Evolutionary conservation across 2,797 vertebrate species (phyloP).

Genomic region (Gymnocypris eckloni): DNA sequence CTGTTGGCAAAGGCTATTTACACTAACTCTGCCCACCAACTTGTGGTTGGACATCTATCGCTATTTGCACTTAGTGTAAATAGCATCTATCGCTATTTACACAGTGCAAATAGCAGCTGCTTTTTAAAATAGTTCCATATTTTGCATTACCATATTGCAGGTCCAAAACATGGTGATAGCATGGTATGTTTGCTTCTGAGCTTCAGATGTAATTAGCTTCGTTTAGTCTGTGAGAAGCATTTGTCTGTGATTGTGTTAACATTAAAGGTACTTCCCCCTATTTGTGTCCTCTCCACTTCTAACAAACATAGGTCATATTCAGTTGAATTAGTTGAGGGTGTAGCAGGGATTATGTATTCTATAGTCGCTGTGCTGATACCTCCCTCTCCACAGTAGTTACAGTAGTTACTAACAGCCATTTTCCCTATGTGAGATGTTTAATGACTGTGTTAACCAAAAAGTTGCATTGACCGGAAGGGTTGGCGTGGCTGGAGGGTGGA

Average conservation of each 20-base stretch:
- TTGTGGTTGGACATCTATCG: no score
- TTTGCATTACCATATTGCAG: neutral
- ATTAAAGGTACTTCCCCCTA: neutral
- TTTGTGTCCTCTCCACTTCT: neutral
- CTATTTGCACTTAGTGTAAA: no score
- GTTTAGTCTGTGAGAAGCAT: neutral
- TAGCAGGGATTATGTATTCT: conserved; percentile 23
- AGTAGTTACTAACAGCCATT: conserved; percentile 28
- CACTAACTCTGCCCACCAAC: no score
- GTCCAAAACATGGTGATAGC: neutral
- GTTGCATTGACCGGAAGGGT: conserved; percentile 20
- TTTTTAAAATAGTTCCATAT: neutral
- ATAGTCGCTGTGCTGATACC: neutral
- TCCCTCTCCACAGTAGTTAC: neutral
- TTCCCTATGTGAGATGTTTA: conserved; percentile 42
- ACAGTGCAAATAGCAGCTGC: no score
- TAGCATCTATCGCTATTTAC: no score
- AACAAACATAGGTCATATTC: conserved; percentile 18
- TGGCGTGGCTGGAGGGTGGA: conserved; percentile 9
- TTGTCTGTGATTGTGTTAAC: conserved; percentile 9
- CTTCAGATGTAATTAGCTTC: neutral
- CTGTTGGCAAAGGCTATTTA: no score
- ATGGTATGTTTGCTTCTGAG: neutral
- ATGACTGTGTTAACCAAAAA: conserved; percentile 45
- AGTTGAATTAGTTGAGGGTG: conserved; percentile 29